Evolutionary conservation across 2,797 vertebrate species (phyloP), one percentile per base, ranked within the genome.

Genomic region (Chrosomus eos): DNA sequence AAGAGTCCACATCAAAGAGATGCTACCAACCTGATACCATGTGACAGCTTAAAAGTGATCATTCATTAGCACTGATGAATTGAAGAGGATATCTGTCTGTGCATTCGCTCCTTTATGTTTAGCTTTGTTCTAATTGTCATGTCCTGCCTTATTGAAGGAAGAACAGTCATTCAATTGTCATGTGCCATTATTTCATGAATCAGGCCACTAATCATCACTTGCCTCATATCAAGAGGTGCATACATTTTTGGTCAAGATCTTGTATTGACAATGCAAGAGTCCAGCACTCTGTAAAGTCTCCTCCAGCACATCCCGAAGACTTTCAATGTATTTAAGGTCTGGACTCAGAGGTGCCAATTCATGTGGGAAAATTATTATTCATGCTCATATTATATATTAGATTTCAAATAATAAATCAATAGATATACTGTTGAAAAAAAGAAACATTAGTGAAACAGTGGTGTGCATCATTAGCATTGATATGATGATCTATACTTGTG

Each of bases 1-100:
- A 82, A 74, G 81, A 51, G 60, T 51, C 60, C 81, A 68, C 82
- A 77, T 83, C 73, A 83, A 76, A 83, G 82, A 83, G 62, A 83
- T 3, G n/a, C 48, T 68, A 55, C 60, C 45, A 84, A 68, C 73
- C 64, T 77, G 64, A 84, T 40, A 76, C 62, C 73, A 14, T 33
- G 62, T 83, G 72, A 67, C 71, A 28, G 48, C 33, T 55, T 75
- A 40, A 75, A 67, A 64, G 14, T 38, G 33, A 43, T 83, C 43
- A 21, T 68, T 76, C 72, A 68, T 83, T 55, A 83, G 73, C 33
- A 31, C 31, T 11, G 80, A 72, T 81, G 53, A 62, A 48, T 31
- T 45, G 36, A 81, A 58, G 36, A 10, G 53, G 38, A 62, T 45
- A 40, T 72, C 81, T 77, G 62, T 13, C 73, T 31, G 31, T 76